phyloP scores from a whole-genome alignment of 2,113 vertebrate species.

The Crotalus tigris region DNA sequence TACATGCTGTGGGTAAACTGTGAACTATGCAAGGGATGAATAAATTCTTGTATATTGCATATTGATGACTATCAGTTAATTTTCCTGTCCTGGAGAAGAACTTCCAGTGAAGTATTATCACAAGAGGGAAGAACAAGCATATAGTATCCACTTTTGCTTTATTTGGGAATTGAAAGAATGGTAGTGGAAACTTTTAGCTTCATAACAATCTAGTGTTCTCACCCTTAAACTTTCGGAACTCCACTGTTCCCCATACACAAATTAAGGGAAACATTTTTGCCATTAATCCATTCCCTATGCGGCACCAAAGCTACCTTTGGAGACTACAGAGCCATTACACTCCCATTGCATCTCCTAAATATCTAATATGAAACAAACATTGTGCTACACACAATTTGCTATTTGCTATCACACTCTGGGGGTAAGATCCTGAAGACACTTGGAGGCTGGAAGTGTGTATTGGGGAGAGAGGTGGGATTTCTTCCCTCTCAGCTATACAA shows the following conservation, averaged over 20 bases:
- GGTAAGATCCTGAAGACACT: neutral
- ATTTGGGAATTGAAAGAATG: neutral
- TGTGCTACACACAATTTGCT: neutral
- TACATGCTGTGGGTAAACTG: neutral
- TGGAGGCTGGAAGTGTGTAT: neutral
- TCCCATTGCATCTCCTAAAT: neutral
- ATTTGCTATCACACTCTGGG: neutral
- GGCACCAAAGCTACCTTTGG: neutral
- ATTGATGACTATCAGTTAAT: neutral
- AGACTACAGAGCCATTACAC: neutral
- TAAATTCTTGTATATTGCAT: too few species aligned
- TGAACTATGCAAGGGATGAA: too few species aligned
- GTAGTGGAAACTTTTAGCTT: neutral
- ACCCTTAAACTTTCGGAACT: neutral
- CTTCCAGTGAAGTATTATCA: neutral
- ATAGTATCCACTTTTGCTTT: neutral
- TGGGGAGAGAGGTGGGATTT: neutral
- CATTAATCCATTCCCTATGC: neutral
- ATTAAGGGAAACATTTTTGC: neutral
- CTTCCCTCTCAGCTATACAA: neutral
- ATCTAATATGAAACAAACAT: neutral
- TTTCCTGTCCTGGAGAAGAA: neutral
- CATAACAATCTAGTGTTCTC: neutral
- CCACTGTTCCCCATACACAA: neutral
- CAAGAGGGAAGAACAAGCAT: neutral